phyloP scores from a whole-genome alignment of 2,888 invertebrate genomes.

The Himalopsyche japonica region DNA sequence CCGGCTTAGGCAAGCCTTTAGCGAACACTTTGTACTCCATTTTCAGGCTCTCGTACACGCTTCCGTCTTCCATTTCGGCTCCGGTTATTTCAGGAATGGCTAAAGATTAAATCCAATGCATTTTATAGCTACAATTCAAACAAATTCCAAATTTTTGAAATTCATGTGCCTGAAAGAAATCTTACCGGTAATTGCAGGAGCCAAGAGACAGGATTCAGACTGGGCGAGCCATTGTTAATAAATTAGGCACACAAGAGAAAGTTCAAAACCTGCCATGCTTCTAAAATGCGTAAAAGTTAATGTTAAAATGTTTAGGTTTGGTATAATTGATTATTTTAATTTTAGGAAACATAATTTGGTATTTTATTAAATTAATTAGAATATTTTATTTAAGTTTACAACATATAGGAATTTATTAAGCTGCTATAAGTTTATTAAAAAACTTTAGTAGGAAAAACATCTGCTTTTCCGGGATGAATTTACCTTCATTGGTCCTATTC shows the following conservation, averaged over 20 bases:
- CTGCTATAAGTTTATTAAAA: neutral
- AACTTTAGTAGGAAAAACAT: constrained; percentile 6
- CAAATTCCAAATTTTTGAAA: neutral
- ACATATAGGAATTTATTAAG: constrained; percentile 8
- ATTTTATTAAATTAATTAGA: neutral
- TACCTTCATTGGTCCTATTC: constrained; percentile 53
- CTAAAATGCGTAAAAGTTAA: neutral
- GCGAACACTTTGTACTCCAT: constrained; percentile 79
- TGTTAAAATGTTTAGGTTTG: neutral
- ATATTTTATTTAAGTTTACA: neutral
- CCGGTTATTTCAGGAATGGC: constrained; percentile 74
- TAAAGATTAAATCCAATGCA: constrained; percentile 44
- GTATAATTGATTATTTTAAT: neutral
- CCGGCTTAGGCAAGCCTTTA: constrained; percentile 75
- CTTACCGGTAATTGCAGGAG: neutral
- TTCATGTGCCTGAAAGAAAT: neutral
- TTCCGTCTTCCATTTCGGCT: constrained; percentile 73
- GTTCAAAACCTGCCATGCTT: neutral
- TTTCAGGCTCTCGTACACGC: constrained; percentile 79
- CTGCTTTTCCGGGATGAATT: constrained; percentile 45
- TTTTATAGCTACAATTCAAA: neutral
- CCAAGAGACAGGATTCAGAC: neutral
- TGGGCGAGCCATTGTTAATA: neutral
- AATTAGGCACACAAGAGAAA: neutral
- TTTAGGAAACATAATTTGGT: neutral